These are phyloP conservation scores for Agrotis clavis DNA, from an alignment of 2,888 invertebrate species.

Conservation along the genomic window DNA sequence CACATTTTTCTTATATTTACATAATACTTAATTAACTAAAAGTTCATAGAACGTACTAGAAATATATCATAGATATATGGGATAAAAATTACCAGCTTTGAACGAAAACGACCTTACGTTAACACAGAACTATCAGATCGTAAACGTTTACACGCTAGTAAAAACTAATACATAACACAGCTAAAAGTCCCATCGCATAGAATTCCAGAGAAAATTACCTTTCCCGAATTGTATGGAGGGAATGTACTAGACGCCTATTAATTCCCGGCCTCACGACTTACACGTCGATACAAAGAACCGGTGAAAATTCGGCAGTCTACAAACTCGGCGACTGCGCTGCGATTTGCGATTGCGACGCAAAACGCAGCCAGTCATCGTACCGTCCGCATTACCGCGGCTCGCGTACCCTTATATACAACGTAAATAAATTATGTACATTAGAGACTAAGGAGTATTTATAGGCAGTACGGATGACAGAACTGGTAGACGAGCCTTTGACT, in stretches of 20 bases:
- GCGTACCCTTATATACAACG: slow-evolving; percentile 78
- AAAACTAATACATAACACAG: slow-evolving; percentile 84
- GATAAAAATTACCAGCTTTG: slow-evolving; percentile 95
- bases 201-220: slow-evolving; percentile 91
- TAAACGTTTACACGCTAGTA: slow-evolving; percentile 84
- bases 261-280: slow-evolving; percentile 71
- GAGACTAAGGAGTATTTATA: slow-evolving; percentile 89
- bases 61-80: slow-evolving; percentile 99
- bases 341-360: slow-evolving; percentile 80
- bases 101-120: slow-evolving; percentile 72
- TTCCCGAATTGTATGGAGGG: slow-evolving; percentile 90
- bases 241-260: slow-evolving; percentile 78
- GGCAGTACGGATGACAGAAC: slow-evolving; percentile 98
- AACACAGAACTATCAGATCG: slow-evolving; percentile 69
- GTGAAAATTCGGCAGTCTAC: slow-evolving; percentile 77
- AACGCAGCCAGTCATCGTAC: slow-evolving; percentile 80
- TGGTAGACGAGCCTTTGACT: slow-evolving; percentile 99
- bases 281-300: slow-evolving; percentile 66
- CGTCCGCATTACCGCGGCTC: slow-evolving; percentile 90
- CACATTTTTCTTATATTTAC: slow-evolving; percentile 76
- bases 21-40: slow-evolving; percentile 83
- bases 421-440: slow-evolving; percentile 77
- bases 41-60: slow-evolving; percentile 99
- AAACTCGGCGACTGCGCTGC: slow-evolving; percentile 77
- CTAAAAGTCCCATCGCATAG: slow-evolving; percentile 84